Percentiles rank a stretch among this genome's conserved stretches.
These are phyloP conservation scores for Catocala sponsa DNA, from an alignment of 2,888 invertebrate species.

Conservation along the genomic window DNA sequence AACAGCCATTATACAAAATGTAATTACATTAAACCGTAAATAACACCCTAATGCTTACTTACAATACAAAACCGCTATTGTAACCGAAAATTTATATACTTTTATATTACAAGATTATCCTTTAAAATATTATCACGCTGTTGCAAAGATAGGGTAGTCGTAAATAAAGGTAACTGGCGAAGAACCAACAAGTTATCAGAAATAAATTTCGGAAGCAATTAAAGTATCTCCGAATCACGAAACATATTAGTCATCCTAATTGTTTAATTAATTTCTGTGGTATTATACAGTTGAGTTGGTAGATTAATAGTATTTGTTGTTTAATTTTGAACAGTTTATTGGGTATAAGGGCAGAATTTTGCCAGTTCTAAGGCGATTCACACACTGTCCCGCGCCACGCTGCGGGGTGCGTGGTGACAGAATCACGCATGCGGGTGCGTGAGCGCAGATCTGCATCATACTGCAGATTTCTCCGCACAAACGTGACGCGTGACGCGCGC, in stretches of 20 bases:
- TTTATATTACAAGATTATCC: constrained; percentile 2
- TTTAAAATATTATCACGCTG: neutral
- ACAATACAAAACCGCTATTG: neutral
- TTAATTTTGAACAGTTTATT: neutral
- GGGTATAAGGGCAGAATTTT: too few species aligned
- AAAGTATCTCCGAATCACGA: constrained; percentile 6
- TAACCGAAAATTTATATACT: constrained; percentile 2
- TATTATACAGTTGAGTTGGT: neutral
- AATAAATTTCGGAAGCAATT: constrained; percentile 48
- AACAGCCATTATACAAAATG: neutral
- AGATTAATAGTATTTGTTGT: neutral
- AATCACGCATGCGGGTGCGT: too few species aligned
- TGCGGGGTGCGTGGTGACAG: too few species aligned
- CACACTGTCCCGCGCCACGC: too few species aligned
- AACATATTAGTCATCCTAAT: constrained; percentile 4
- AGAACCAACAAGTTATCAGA: constrained; percentile 34
- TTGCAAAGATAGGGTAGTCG: neutral
- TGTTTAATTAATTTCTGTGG: constrained; percentile 4
- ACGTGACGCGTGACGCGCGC: too few species aligned
- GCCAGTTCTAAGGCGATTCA: too few species aligned
- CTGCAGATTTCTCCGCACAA: too few species aligned
- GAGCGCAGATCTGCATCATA: too few species aligned
- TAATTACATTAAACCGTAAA: neutral
- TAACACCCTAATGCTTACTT: constrained; percentile 3
- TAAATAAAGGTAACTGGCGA: constrained; percentile 31